A percentile compares a stretch with the other conserved stretches of the same genome.
Conservation (phyloP, 2,888 invertebrate species). For the Cataglyphis cursor region DNA sequence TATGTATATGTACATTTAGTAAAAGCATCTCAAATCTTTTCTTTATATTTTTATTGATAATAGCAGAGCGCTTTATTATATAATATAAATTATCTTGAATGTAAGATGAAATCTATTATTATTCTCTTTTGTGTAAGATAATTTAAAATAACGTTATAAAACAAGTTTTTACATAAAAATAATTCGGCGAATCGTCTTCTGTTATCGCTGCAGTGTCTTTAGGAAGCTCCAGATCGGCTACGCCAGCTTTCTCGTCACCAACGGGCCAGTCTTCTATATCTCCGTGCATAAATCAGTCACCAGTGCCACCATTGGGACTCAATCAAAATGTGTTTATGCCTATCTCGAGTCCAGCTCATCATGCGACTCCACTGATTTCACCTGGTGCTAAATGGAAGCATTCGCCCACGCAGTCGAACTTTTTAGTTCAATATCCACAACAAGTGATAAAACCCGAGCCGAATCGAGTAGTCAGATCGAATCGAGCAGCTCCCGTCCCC, state of each 20-base stretch:
- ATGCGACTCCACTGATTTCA: constrained; percentile 84
- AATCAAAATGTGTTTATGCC: constrained; percentile 96
- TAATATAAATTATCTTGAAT: background rate
- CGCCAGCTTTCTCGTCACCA: constrained; percentile 95
- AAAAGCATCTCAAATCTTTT: background rate
- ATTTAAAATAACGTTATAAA: background rate
- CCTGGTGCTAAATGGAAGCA: constrained; percentile 85
- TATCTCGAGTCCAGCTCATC: constrained; percentile 91
- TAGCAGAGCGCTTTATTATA: background rate
- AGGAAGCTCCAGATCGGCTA: constrained; percentile 97
- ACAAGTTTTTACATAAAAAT: background rate
- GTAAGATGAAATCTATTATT: background rate
- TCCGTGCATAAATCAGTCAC: constrained; percentile 90
- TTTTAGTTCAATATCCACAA: constrained; percentile 86
- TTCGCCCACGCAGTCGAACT: constrained; percentile 87
- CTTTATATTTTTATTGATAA: background rate
- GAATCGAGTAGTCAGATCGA: constrained; percentile 89
- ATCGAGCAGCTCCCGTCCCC: constrained; percentile 86
- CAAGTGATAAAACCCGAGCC: constrained; percentile 90
- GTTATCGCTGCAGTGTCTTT: constrained; percentile 91
- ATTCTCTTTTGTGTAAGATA: background rate
- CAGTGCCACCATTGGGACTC: constrained; percentile 90
- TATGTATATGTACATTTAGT: background rate
- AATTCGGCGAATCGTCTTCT: background rate
- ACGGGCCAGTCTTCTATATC: constrained; percentile 90